Evolutionary conservation across 30 jellyfish, hydroid and myxozoan species (phyloP).

Genomic region (Calvadosia cruxmelitensis): DNA sequence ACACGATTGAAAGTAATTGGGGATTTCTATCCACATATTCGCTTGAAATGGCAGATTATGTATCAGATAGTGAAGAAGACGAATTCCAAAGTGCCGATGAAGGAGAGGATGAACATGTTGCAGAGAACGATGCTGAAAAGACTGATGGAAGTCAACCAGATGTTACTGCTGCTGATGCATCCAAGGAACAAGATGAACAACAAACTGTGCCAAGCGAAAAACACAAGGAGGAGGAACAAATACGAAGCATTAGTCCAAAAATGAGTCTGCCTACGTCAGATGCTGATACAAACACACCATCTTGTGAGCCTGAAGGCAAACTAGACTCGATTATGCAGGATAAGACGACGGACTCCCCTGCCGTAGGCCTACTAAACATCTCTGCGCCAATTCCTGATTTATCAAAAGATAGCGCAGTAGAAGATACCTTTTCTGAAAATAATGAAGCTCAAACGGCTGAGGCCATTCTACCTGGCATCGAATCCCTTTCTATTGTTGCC

Average conservation of each 20-base stretch:
- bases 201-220: not conserved
- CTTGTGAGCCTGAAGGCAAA: not conserved
- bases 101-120: slow-evolving; percentile 35
- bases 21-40: no score
- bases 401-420: no score
- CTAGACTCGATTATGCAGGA: no score
- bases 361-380: no score
- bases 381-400: no score
- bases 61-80: slow-evolving; percentile 62
- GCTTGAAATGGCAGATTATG: not conserved
- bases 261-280: not conserved
- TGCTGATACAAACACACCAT: not conserved
- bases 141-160: not conserved
- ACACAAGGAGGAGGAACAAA: not conserved
- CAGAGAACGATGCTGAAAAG: slow-evolving; percentile 2
- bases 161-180: not conserved
- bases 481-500: no score
- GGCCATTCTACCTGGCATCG: no score
- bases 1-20: no score
- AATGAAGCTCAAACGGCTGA: no score
- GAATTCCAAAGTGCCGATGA: slow-evolving; percentile 91
- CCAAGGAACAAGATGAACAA: not conserved
- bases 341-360: no score
- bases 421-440: no score
- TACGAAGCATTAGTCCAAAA: not conserved